Percentiles rank a stretch among this genome's conserved stretches.
Evolutionary conservation across 2,797 vertebrate species (phyloP).

Genomic region (Buphagus erythrorhynchus): DNA sequence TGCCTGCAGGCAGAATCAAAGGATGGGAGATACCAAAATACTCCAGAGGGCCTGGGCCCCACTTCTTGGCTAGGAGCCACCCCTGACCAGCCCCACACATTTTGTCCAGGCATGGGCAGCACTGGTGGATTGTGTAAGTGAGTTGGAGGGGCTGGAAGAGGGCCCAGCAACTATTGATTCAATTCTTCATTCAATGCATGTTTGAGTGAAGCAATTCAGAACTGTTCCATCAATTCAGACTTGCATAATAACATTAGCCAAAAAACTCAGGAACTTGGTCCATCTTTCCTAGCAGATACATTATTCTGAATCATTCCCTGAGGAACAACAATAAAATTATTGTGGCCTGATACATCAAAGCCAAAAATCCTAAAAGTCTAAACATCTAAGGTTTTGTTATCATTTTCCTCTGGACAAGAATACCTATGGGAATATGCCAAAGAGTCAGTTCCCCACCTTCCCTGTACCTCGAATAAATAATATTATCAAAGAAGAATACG

Average conservation of each 20-base stretch:
- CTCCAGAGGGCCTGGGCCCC: not conserved
- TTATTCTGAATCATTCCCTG: not conserved
- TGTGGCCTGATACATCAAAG: not conserved
- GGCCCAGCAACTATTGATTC: conserved; percentile 6
- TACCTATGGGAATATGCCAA: not conserved
- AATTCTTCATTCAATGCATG: not conserved
- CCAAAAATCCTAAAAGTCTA: not conserved
- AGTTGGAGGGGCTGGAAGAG: not conserved
- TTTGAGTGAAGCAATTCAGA: conserved; percentile 29
- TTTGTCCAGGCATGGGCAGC: not conserved
- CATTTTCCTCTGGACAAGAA: not conserved
- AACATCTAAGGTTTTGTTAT: not conserved
- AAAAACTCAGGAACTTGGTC: not conserved
- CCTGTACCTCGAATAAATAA: not conserved
- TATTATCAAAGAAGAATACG: not conserved
- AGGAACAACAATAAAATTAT: not conserved
- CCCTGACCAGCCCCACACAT: rapidly evolving
- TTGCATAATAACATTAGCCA: not conserved
- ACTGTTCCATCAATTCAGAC: not conserved
- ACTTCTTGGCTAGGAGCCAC: not conserved
- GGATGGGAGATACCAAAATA: not conserved
- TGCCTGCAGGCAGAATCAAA: not conserved
- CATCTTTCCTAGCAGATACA: not conserved
- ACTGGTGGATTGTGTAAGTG: not conserved
- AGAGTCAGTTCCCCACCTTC: not conserved